Evolutionary conservation across 1,140 invertebrate species (phyloP).

Genomic region (Eriocheir sinensis): DNA sequence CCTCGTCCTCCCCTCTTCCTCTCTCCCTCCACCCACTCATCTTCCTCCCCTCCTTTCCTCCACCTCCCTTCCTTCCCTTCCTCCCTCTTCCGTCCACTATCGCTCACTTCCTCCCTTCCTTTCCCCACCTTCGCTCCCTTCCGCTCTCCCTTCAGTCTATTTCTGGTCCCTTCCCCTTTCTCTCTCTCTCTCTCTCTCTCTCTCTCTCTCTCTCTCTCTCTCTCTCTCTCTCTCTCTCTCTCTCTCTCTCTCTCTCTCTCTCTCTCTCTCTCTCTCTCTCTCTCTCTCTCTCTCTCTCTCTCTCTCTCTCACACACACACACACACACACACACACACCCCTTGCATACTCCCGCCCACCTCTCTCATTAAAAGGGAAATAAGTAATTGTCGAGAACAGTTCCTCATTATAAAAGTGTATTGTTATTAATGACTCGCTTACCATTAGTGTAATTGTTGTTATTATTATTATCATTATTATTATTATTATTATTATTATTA

Average conservation of each 20-base stretch:
- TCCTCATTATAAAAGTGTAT: too few relatives aligned
- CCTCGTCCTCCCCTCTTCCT: background rate
- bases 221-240: slow-evolving; percentile 35
- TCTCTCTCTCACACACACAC: background rate
- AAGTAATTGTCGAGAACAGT: too few relatives aligned
- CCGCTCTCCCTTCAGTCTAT: background rate
- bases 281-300: background rate
- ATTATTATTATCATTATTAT: background rate
- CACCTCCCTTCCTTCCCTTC: background rate
- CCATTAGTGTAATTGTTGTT: background rate
- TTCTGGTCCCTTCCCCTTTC: background rate
- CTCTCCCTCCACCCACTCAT: background rate
- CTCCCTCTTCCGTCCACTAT: background rate
- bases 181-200: slow-evolving; percentile 21
- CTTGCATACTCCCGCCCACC: too few relatives aligned
- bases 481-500: slow-evolving; percentile 26
- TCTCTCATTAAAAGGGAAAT: too few relatives aligned
- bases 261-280: background rate
- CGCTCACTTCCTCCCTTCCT: background rate
- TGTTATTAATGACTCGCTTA: too few relatives aligned
- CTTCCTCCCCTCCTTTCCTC: slow-evolving; percentile 8
- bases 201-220: background rate
- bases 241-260: slow-evolving; percentile 30
- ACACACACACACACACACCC: background rate
- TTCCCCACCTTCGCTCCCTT: background rate